Conservation (phyloP, 1,140 invertebrate genomes). For the Aphis gossypii region DNA sequence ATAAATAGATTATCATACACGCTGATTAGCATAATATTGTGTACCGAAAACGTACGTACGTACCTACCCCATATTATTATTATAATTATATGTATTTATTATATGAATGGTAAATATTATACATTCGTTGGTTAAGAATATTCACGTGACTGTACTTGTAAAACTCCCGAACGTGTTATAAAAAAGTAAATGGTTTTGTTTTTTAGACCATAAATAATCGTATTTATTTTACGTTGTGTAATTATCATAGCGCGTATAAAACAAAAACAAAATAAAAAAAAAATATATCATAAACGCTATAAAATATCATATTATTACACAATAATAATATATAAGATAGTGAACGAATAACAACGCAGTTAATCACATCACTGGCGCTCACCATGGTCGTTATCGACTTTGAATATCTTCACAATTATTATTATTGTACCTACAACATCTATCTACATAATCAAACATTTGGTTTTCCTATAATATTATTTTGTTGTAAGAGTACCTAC, state of each 20-base stretch:
- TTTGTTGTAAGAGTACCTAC: neutral
- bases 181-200: slow-evolving; percentile 20
- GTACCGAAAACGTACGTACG: neutral
- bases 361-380: neutral
- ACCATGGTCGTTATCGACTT: neutral
- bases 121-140: neutral
- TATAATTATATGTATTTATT: neutral
- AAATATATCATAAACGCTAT: neutral
- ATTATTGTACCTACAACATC: neutral
- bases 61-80: neutral
- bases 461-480: neutral
- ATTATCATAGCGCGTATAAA: neutral
- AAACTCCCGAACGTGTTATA: slow-evolving; percentile 1
- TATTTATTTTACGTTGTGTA: neutral
- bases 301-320: neutral
- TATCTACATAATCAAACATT: neutral
- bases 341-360: neutral
- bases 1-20: neutral
- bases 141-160: neutral
- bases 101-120: neutral
- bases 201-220: neutral
- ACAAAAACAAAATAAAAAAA: neutral
- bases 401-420: neutral
- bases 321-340: neutral
- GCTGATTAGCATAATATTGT: neutral